Percentiles rank a stretch among this genome's conserved stretches.
Evolutionary conservation across 2,797 vertebrate genomes (phyloP).

Genomic region (Falco cherrug): DNA sequence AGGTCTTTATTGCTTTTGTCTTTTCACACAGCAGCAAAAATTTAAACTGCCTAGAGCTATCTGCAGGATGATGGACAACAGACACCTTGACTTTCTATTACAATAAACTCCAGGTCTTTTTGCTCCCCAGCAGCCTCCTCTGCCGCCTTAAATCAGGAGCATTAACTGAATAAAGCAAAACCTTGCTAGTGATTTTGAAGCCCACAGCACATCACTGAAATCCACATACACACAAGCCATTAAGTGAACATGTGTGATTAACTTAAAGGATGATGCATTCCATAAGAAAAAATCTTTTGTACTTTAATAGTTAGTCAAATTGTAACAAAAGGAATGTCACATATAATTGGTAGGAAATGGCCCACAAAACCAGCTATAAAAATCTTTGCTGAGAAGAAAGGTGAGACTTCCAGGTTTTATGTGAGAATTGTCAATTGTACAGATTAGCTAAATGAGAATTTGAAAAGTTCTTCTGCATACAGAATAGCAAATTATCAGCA

Average conservation of each 20-base stretch:
- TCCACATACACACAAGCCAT: not conserved
- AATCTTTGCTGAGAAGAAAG: not conserved
- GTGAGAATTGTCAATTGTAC: not conserved
- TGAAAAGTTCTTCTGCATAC: not conserved
- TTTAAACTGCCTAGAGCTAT: conserved; percentile 23
- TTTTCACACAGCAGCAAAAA: conserved; percentile 15
- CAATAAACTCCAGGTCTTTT: not conserved
- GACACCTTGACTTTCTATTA: not conserved
- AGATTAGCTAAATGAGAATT: not conserved
- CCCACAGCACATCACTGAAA: not conserved
- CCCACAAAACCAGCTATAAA: not conserved
- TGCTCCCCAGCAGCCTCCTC: not conserved
- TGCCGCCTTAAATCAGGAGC: not conserved
- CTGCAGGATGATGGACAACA: conserved; percentile 28
- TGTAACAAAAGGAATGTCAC: not conserved
- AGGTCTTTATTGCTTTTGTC: conserved; percentile 28
- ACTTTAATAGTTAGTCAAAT: not conserved
- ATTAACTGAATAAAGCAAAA: not conserved
- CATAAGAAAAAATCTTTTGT: not conserved
- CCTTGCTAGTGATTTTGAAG: not conserved
- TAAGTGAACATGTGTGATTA: not conserved
- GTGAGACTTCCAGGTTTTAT: conserved; percentile 4
- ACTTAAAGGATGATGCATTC: not conserved
- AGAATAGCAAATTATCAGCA: not conserved
- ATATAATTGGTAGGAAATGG: not conserved